Base-by-base conservation (phyloP, 2,888 invertebrate species). In the Epirrhoe tristata region DNA sequence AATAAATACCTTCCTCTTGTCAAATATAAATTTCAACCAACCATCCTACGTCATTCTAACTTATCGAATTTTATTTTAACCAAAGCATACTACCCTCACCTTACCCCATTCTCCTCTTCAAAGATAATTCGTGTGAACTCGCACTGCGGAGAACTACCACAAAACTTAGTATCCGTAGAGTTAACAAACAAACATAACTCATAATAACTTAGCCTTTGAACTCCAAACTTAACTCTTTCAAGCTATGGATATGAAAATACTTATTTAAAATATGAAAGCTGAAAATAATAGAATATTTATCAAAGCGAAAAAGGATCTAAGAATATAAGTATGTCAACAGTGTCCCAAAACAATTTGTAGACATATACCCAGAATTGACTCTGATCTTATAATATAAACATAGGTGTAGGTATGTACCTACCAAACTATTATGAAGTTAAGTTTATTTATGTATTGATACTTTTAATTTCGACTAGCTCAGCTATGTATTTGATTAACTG, bases 111-210 rank as follows among this genome's bases (percentile, higher is more conserved):
- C 54, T 55, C 52, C 64, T 10, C 32, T 24, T 6, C 48, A 51
- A 14, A 12, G 39, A 14, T 8, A 62, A 56, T 48, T 43, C 8
- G 39, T 56, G 54, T n/a, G 43, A 59, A 61, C 16, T 58, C 17
- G n/a, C 16, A 61, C 14, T 32, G 46, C 36, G 32, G 48, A 55
- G 46, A 63, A 60, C 63, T 63, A 58, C 39, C 59, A 31, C 39
- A 53, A 48, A 54, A 46, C 58, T 59, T 46, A 48, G 62, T 53
- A 58, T 58, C 52, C 56, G 16, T 12, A n/a, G 10, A 63, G 52
- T 66, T 68, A 34, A 56, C 66, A 56, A 71, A 67, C 66, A 67
- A 48, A 65, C 57, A 69, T 69, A 65, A 69, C 60, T 71, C 62
- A 60, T 56, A 67, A 69, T 56, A 67, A 69, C 57, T 69, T 58